phyloP scores from a whole-genome alignment of 37 sponge, comb jelly and placozoan genomes.

The Theonella swinhoei region DNA sequence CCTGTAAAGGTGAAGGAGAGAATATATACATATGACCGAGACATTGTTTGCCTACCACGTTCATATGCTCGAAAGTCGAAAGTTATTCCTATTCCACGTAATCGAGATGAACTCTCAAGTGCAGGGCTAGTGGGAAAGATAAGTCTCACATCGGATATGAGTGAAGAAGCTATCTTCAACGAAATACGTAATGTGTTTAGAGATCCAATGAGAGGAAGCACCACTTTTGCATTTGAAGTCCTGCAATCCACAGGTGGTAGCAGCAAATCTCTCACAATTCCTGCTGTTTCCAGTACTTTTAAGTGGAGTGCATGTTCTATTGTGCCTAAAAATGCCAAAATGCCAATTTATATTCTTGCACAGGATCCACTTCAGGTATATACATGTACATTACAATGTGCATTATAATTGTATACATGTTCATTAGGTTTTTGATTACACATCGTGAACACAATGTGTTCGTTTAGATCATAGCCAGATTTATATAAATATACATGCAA shows the following conservation, averaged over 20 bases:
- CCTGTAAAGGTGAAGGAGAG: too few relatives aligned
- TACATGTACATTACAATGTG: too few relatives aligned
- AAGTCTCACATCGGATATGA: conserved; percentile 32
- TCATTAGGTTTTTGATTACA: too few relatives aligned
- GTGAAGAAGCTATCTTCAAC: conserved; percentile 6
- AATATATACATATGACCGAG: conserved; percentile 27
- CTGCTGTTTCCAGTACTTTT: conserved; percentile 32
- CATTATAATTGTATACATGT: too few relatives aligned
- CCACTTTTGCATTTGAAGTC: conserved; percentile 33
- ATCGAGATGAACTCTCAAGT: neutral
- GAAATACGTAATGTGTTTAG: conserved; percentile 48
- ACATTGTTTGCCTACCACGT: neutral
- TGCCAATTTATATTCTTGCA: too few relatives aligned
- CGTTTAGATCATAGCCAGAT: too few relatives aligned
- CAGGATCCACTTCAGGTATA: too few relatives aligned
- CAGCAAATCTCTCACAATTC: conserved; percentile 17
- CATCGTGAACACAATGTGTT: too few relatives aligned
- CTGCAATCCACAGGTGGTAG: conserved; percentile 49
- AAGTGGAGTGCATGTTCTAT: conserved; percentile 32
- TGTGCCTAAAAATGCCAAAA: neutral
- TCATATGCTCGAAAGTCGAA: neutral
- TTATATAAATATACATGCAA: too few relatives aligned
- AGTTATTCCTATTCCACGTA: neutral
- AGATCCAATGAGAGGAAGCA: conserved; percentile 30
- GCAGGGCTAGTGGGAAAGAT: conserved; percentile 50